Percentiles rank a stretch among this genome's conserved stretches.
These are phyloP conservation scores for Ryuthela nishihirai DNA, from an alignment of 2,888 invertebrate genomes.

Conservation along the genomic window DNA sequence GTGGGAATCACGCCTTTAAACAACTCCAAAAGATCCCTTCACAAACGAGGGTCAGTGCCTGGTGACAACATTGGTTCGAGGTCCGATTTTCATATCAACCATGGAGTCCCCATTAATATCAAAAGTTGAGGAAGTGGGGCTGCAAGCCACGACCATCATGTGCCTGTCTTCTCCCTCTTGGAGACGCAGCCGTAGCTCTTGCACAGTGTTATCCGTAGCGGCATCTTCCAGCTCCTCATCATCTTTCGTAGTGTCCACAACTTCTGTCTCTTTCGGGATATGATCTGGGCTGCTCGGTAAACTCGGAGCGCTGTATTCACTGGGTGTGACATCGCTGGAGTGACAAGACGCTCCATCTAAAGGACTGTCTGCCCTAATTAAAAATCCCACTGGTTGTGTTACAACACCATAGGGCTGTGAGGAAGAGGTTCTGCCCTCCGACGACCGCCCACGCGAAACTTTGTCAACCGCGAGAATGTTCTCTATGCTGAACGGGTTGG, in stretches of 20 bases:
- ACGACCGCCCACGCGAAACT: not conserved
- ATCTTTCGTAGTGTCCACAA: not conserved
- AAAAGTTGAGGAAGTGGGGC: conserved; percentile 18
- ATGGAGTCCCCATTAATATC: too few relatives aligned
- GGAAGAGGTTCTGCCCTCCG: not conserved
- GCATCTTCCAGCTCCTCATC: conserved; percentile 1
- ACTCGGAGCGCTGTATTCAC: conserved; percentile 31
- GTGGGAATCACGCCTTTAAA: too few relatives aligned
- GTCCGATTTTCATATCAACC: too few relatives aligned
- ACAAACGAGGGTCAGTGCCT: too few relatives aligned
- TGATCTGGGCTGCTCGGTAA: conserved; percentile 8
- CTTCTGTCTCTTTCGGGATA: not conserved
- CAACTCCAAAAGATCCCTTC: too few relatives aligned
- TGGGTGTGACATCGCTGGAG: conserved; percentile 25
- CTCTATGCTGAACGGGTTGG: conserved; percentile 31
- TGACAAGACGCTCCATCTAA: conserved; percentile 20
- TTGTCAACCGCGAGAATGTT: conserved; percentile 29
- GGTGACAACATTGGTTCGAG: too few relatives aligned
- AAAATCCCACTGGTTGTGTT: conserved; percentile 34
- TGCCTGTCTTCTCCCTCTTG: conserved; percentile 34
- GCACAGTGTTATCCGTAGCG: conserved; percentile 1
- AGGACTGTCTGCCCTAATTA: conserved; percentile 23
- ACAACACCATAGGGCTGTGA: conserved; percentile 7
- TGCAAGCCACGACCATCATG: conserved; percentile 29
- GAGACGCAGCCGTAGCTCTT: conserved; percentile 23